Base-by-base conservation (phyloP, 2,113 vertebrate species). In the Sebastes schlegelii region DNA sequence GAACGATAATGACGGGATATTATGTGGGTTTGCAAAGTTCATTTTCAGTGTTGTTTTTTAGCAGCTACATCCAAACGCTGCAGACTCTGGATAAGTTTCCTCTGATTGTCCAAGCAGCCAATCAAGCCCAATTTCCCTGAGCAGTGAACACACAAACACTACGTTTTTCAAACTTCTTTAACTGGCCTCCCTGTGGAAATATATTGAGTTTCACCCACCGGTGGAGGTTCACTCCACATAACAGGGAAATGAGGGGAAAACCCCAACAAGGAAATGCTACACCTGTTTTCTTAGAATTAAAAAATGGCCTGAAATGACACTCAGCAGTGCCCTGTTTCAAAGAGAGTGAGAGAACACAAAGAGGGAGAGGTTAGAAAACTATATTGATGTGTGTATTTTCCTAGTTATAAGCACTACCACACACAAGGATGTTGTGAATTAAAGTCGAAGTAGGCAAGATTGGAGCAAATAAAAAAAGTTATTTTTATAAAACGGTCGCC, bases 1-100 rank as follows among this genome's bases (percentile, higher is more conserved):
- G 88, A 83, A 81, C 57, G 75, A 79, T 85, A 89, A 90, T 88
- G 69, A 90, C 49, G 80, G 88, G 86, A 87, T 76, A 87, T 89
- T 79, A 82, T 86, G 87, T 86, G 82, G 84, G 68, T 67, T 91
- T 80, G 75, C 10, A 4, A 79, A 76, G 77, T 86, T 88, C 64
- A 65, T 78, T 88, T 89, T 77, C 21, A 7, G 77, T 69, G 21
- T 63, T 74, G 68, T 58, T 17, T 78, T 80, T 74, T 70, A 69
- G 81, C 42, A 51, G 65, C 77, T 73, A 6, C 76, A 54, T 84
- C 26, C 68, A 42, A 63, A 86, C 2, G 3, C 17, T 21, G 42
- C 42, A 75, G 63, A 34, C 71, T 86, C 66, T 62, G 74, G 52
- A 74, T 62, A 63, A 26, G 62, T 82, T 91, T 83, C 66, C 68